phyloP scores from a whole-genome alignment of 1,140 invertebrate species.

The Thrips palmi region DNA sequence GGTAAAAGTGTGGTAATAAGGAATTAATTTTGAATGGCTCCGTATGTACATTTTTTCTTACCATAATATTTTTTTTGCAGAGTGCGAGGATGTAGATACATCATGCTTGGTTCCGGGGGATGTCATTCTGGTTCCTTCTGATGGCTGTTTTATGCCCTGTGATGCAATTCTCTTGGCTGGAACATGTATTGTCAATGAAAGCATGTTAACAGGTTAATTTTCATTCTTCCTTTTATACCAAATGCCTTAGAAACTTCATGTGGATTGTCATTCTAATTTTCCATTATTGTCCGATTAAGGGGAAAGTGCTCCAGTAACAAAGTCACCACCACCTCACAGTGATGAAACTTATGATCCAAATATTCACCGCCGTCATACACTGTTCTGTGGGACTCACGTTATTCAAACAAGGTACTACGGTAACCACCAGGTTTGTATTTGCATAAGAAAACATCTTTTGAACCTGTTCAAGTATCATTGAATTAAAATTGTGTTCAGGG shows the following conservation, averaged over 20 bases:
- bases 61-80: no score
- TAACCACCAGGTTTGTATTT: constrained; percentile 27
- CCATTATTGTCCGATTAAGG: constrained; percentile 25
- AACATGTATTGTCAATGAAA: constrained; percentile 80
- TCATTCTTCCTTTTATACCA: no score
- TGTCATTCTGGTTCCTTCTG: constrained; percentile 58
- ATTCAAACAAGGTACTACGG: constrained; percentile 77
- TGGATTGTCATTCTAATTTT: not conserved
- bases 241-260: no score
- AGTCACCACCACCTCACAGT: constrained; percentile 42
- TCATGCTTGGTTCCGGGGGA: constrained; percentile 64
- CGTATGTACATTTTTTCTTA: no score
- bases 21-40: constrained; percentile 45
- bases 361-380: constrained; percentile 51
- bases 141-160: constrained; percentile 73
- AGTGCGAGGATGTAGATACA: constrained; percentile 23
- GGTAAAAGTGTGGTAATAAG: constrained; percentile 30
- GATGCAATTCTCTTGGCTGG: constrained; percentile 74
- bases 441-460: not conserved
- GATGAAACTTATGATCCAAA: constrained; percentile 34
- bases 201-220: constrained; percentile 74
- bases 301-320: constrained; percentile 65
- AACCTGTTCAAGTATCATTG: not conserved
- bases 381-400: constrained; percentile 84
- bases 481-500: not conserved